Conservation (phyloP, 2,888 invertebrate species). For the Standfussiana lucernea region DNA sequence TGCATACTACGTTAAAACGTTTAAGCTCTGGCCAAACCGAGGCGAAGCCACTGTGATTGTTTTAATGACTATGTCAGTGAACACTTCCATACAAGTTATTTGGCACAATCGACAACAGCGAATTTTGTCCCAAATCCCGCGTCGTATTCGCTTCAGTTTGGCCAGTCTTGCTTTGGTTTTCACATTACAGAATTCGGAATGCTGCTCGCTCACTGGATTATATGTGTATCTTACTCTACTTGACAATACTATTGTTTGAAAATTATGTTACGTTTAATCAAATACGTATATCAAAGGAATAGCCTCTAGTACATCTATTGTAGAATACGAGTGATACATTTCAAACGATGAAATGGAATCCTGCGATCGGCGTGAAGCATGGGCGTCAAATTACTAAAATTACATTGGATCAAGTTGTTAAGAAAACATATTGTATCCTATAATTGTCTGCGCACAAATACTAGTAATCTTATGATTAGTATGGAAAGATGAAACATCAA, state of each 20-base stretch:
- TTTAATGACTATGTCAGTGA: neutral
- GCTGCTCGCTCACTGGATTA: constrained; percentile 35
- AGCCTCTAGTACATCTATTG: constrained; percentile 13
- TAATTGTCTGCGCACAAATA: constrained; percentile 47
- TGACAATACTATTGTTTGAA: constrained; percentile 15
- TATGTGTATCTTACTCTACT: constrained; percentile 25
- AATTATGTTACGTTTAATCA: constrained; percentile 18
- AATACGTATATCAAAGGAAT: constrained; percentile 27
- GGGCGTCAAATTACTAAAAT: constrained; percentile 14
- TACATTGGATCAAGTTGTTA: constrained; percentile 14
- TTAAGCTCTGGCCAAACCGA: neutral
- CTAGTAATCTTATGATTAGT: constrained; percentile 33
- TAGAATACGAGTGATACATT: constrained; percentile 20
- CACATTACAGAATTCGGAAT: constrained; percentile 19
- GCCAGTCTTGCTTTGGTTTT: constrained; percentile 23
- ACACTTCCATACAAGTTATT: neutral
- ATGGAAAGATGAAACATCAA: constrained; percentile 13
- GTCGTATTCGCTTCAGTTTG: neutral
- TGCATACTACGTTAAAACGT: constrained; percentile 4
- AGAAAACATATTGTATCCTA: constrained; percentile 1
- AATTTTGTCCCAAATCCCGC: neutral
- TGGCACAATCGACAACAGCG: neutral
- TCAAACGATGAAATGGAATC: constrained; percentile 6
- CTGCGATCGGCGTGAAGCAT: constrained; percentile 13
- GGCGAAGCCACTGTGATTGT: neutral